These are phyloP conservation scores for Eumerus sabulonum DNA, from an alignment of 2,888 invertebrate species.

Conservation along the genomic window DNA sequence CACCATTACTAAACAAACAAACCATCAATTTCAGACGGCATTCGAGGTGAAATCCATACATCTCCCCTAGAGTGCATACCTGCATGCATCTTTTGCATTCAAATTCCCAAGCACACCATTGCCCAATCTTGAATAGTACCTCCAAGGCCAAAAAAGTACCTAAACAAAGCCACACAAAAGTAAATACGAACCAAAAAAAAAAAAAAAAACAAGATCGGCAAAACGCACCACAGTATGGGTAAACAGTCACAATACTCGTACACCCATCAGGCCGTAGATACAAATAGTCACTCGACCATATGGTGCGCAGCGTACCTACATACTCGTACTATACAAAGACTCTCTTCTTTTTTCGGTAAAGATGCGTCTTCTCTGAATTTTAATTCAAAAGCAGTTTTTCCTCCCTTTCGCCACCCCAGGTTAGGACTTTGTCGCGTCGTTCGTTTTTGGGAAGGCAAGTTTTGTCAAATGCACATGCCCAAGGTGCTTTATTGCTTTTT, in stretches of 20 bases:
- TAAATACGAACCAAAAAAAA: constrained; percentile 20
- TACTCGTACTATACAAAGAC: too few species aligned
- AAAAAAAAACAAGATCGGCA: constrained; percentile 3
- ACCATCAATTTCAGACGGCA: constrained; percentile 10
- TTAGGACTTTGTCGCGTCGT: too few species aligned
- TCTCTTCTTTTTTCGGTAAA: constrained; percentile 11
- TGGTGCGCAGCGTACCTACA: too few species aligned
- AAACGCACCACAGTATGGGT: constrained; percentile 1
- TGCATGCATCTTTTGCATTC: constrained; percentile 48
- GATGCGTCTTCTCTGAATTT: constrained; percentile 49
- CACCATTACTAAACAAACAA: not conserved
- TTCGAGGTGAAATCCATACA: constrained; percentile 41
- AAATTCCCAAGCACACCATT: constrained; percentile 28
- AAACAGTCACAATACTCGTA: constrained; percentile 24
- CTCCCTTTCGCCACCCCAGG: not conserved
- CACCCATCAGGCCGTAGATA: too few species aligned
- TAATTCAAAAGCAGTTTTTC: constrained; percentile 26
- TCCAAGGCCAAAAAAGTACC: not conserved
- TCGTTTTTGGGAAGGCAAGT: constrained; percentile 27
- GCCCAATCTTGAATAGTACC: constrained; percentile 23
- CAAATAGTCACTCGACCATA: too few species aligned
- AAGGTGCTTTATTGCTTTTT: constrained; percentile 10
- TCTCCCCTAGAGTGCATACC: constrained; percentile 22
- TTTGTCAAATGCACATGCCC: constrained; percentile 14
- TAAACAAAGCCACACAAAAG: constrained; percentile 1